phyloP scores from a whole-genome alignment of 2,797 vertebrate genomes.

The Lycodopsis pacificus region DNA sequence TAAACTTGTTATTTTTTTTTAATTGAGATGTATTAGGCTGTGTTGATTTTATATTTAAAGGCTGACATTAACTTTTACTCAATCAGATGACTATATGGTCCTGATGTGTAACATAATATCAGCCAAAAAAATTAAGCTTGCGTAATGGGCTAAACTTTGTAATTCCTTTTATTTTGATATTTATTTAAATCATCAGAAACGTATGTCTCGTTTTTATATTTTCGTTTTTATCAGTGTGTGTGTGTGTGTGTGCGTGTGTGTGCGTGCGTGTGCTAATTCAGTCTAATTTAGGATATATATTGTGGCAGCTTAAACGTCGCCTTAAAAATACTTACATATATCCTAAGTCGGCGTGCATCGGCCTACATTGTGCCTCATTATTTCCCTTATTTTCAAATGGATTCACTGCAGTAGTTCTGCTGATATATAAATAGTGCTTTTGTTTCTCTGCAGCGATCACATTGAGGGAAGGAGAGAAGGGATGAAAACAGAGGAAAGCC shows the following conservation, averaged over 20 bases:
- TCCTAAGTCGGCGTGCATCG: neutral
- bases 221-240: neutral
- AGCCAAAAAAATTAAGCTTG: neutral
- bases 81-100: neutral
- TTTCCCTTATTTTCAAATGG: neutral
- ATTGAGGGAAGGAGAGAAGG: slow-evolving; percentile 83
- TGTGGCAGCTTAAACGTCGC: neutral
- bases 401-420: neutral
- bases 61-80: neutral
- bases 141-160: neutral
- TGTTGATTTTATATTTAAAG: neutral
- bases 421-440: neutral
- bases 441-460: slow-evolving; percentile 77
- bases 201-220: neutral
- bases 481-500: slow-evolving; percentile 93
- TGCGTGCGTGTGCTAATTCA: neutral
- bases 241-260: neutral
- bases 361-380: neutral
- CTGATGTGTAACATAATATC: neutral
- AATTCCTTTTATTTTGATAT: neutral
- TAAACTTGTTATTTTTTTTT: neutral
- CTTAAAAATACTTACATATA: neutral
- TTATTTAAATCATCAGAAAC: neutral
- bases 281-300: neutral
- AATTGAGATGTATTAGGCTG: neutral